Conservation (phyloP, 2,888 invertebrate species). For the Omphaloscelis lunosa region DNA sequence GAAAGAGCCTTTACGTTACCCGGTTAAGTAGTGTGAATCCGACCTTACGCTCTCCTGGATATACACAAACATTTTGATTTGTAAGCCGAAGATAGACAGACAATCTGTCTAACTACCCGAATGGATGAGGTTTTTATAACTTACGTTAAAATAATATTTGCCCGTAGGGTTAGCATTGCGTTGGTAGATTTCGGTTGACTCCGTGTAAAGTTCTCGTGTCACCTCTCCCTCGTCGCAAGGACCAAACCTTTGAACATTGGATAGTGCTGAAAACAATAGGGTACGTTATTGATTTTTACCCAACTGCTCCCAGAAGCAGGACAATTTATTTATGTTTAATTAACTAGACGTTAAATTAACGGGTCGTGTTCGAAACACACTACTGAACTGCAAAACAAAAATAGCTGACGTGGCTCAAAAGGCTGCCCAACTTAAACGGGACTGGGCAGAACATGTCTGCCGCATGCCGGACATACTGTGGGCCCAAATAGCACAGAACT, state of each 20-base stretch:
- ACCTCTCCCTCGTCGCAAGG: slow-evolving; percentile 76
- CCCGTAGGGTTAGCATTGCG: background rate
- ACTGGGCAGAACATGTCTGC: too few relatives aligned
- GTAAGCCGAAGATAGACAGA: background rate
- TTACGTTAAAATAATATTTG: slow-evolving; percentile 13
- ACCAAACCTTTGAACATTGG: slow-evolving; percentile 74
- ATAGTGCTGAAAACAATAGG: slow-evolving; percentile 52
- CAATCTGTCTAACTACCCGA: background rate
- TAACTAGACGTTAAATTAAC: background rate
- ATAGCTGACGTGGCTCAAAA: too few relatives aligned
- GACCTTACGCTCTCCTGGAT: background rate
- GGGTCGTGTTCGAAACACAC: too few relatives aligned
- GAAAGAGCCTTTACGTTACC: too few relatives aligned
- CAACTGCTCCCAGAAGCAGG: background rate
- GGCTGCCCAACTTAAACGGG: too few relatives aligned
- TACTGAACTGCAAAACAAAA: too few relatives aligned
- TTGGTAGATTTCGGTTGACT: slow-evolving; percentile 51
- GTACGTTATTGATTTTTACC: background rate
- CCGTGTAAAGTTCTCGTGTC: slow-evolving; percentile 68
- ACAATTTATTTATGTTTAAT: background rate
- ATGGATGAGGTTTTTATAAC: background rate
- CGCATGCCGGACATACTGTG: too few relatives aligned
- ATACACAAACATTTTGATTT: background rate
- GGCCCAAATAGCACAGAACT: too few relatives aligned
- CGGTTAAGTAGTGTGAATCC: background rate